phyloP scores from a whole-genome alignment of 92 coral and sea anemone genomes.

The Phenganax subtilis region DNA sequence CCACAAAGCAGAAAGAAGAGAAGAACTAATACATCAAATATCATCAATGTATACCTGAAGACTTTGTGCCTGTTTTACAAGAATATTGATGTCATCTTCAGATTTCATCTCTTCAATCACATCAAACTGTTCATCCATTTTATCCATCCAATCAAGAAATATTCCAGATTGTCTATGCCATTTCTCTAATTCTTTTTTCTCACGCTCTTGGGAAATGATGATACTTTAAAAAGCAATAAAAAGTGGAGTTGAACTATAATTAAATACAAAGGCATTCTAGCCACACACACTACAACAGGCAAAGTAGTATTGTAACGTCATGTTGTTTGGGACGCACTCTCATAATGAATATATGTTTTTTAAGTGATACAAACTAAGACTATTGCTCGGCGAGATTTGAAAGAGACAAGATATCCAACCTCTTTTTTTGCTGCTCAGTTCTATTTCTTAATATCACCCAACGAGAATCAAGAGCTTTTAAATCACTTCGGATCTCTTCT shows the following conservation, averaged over 20 bases:
- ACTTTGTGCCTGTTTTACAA: constrained; percentile 3
- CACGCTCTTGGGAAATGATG: not conserved
- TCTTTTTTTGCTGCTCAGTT: constrained; percentile 5
- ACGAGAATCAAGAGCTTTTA: constrained; percentile 5
- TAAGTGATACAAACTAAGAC: too few species aligned
- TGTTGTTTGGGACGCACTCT: too few species aligned
- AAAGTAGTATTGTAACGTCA: too few species aligned
- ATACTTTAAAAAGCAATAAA: not conserved
- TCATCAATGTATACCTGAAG: not conserved
- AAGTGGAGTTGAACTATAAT: too few species aligned
- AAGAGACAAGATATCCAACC: not conserved
- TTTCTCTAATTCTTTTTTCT: constrained; percentile 7
- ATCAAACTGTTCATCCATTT: constrained; percentile 17
- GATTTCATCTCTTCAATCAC: constrained; percentile 21
- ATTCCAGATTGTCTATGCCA: constrained; percentile 13
- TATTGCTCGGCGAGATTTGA: too few species aligned
- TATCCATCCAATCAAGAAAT: constrained; percentile 29
- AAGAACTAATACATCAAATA: too few species aligned
- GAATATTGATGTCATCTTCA: constrained; percentile 18
- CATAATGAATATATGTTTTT: too few species aligned
- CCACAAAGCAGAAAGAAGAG: not conserved
- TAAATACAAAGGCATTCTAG: too few species aligned
- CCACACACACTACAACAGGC: too few species aligned
- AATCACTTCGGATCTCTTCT: constrained; percentile 26
- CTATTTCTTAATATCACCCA: constrained; percentile 3